Evolutionary conservation across 2,113 vertebrate genomes (phyloP), one percentile per base, ranked within the genome.

Genomic region (Ochotona curzoniae): DNA sequence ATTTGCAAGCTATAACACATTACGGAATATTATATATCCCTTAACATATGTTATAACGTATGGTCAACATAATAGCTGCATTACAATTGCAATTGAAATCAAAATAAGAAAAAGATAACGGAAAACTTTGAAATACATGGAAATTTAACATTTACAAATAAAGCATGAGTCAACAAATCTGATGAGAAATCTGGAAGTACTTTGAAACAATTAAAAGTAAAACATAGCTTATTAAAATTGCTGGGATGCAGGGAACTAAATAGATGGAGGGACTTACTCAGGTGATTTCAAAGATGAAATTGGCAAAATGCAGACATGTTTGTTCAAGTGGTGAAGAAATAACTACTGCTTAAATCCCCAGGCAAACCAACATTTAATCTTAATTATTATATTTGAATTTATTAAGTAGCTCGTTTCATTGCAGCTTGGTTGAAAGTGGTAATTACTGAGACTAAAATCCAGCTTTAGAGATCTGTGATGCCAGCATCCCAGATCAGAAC

Each of bases 381-480:
- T 86, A 51, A 61, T 85, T 30, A 91, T 76, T 60, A 70, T 49
- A 14, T 54, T 78, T 86, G 32, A 94, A 83, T 83, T 84, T 81
- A 91, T 87, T 90, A 80, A 84, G 18, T 81, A 26, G 54, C 9
- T 78, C 61, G 76, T 87, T 89, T 89, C 28, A 67, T 6, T 82
- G 44, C 81, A 85, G 3, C 51, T 93, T 94, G 17, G 47, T 51
- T 93, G n/a, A 28, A 95, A 76, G 38, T 82, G 63, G 23, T 87
- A 8, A 84, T 82, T 85, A 86, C 47, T 89, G 64, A 75, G 9
- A 60, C 69, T 93, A 23, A 84, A 93, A 96, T 67, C 51, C 80
- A 64, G 90, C 13, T 1, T 4, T 93, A 74, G 90, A 83, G 60
- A 69, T 94, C 54, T 57, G 54, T 2, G 54, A 57, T 57, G 18